Base-by-base conservation (phyloP, 2,888 invertebrate species). In the Diploptera punctata region DNA sequence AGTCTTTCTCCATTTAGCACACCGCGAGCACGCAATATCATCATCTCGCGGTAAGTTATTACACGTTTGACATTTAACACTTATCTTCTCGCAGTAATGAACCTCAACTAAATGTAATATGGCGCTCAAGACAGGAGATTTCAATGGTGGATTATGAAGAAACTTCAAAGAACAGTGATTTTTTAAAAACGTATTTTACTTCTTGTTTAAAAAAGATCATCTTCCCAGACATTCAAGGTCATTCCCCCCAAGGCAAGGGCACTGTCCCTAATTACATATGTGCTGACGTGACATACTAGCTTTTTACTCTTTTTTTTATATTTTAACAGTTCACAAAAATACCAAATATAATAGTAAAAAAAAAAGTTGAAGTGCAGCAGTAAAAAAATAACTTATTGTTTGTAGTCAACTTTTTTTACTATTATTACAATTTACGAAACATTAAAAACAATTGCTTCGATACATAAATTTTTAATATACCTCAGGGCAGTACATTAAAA, bases 231-330 rank as follows among this genome's bases (percentile, higher is more conserved):
- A 2, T 10, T 44, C 65, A 65, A 65, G 65, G 65, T 47, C 65
- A 65, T 65, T 65, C 65, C 47, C 19, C 47, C 47, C 2, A 29
- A 65, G 65, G 16, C 65, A 65, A 65, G 65, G 44, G 18, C 65
- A 65, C 44, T 65, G 65, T 47, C 47, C 65, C 47, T 29, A 26
- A 24, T 26, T 65, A 16, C 13, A 13, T 2, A 33, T 5, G 10
- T 10, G 33, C 7, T 33, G 33, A 33, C 33, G 33, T 33, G 33
- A 33, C 33, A 33, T 33, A 10, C 33, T 5, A 33, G 10, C 33
- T 19, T 18, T 52, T 19, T 3, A 7, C n/a, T 7, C n/a, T 10
- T 19, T 19, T 19, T 18, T 3, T 3, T 19, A 19, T 19, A 19
- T 7, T 4, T 1, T 19, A 52, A 10, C 18, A 10, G 19, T 19